Conservation (phyloP, 2,113 vertebrate genomes). For the Muscicapa adusta region DNA sequence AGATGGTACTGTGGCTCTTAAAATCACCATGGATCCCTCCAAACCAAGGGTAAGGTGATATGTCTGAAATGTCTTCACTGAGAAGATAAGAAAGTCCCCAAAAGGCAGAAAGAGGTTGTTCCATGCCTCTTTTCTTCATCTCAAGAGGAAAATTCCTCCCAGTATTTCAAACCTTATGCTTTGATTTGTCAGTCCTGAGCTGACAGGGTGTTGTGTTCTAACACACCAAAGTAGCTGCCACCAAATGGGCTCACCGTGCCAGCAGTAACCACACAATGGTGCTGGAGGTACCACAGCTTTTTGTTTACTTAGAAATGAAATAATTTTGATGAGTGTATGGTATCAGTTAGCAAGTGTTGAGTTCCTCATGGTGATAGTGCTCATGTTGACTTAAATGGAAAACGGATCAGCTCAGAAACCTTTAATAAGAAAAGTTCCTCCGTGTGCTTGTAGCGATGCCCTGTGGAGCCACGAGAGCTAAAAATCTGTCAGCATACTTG, state of each 20-base stretch:
- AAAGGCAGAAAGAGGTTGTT: background rate
- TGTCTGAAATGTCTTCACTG: background rate
- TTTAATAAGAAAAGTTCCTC: conserved; percentile 33
- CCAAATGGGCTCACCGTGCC: background rate
- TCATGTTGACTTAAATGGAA: conserved; percentile 45
- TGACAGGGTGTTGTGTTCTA: background rate
- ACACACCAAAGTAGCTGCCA: background rate
- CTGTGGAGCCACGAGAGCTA: conserved; percentile 14
- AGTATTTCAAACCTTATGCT: background rate
- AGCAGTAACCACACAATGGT: conserved; percentile 31
- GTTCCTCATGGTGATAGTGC: conserved; percentile 20
- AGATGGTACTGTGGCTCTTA: background rate
- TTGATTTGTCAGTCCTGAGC: background rate
- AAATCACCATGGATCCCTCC: background rate
- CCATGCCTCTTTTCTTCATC: background rate
- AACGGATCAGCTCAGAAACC: conserved; percentile 14
- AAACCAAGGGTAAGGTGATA: background rate
- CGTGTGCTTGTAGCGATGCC: background rate
- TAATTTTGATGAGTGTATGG: background rate
- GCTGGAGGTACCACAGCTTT: conserved; percentile 32
- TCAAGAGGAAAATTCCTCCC: background rate
- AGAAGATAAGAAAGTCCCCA: background rate
- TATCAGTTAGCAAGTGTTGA: conserved; percentile 53
- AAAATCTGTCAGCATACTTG: conserved; percentile 46
- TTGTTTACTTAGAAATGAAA: conserved; percentile 31